Percentiles rank a stretch among this genome's conserved stretches.
Evolutionary conservation across 2,888 invertebrate species (phyloP).

Genomic region (Drosophila falleni): DNA sequence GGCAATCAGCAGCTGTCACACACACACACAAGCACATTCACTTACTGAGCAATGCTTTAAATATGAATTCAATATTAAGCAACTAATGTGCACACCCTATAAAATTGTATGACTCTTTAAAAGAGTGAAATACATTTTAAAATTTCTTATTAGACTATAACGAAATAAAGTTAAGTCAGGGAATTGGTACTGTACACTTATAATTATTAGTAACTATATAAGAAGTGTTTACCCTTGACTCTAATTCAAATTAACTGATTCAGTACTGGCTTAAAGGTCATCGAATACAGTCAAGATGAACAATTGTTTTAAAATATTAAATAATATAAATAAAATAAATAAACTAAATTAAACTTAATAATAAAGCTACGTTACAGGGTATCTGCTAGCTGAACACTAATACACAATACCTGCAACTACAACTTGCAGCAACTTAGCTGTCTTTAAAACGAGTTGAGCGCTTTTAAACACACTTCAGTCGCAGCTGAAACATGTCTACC

Average conservation of each 20-base stretch:
- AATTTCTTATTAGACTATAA: too few species aligned
- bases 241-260: too few species aligned
- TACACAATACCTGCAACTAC: not conserved
- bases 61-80: constrained; percentile 33
- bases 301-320: not conserved
- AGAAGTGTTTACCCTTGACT: too few species aligned
- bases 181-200: not conserved
- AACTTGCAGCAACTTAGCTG: constrained; percentile 8
- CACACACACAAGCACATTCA: constrained; percentile 5
- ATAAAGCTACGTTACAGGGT: not conserved
- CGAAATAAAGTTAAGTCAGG: not conserved
- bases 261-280: too few species aligned
- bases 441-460: constrained; percentile 31
- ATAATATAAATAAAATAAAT: too few species aligned
- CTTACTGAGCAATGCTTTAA: constrained; percentile 2
- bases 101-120: too few species aligned
- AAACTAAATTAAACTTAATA: too few species aligned
- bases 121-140: too few species aligned
- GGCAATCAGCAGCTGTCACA: constrained; percentile 45
- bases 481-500: constrained; percentile 31
- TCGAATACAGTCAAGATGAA: not conserved
- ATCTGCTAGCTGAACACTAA: not conserved
- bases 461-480: constrained; percentile 20
- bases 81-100: not conserved
- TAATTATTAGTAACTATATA: too few species aligned